Conservation (phyloP, 2,888 invertebrate genomes). For the Eudemis profundana region DNA sequence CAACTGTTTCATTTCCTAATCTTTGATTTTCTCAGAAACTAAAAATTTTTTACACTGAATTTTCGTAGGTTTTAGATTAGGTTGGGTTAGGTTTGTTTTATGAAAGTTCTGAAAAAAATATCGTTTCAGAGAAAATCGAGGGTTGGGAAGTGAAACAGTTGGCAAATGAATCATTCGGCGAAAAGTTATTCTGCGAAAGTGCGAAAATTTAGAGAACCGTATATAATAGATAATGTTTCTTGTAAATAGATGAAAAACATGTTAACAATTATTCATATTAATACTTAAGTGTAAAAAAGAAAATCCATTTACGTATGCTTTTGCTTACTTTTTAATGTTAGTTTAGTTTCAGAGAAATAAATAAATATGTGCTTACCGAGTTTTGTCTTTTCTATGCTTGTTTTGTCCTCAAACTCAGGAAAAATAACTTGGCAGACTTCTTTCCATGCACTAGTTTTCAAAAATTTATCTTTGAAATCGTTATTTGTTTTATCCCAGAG, state of each 20-base stretch:
- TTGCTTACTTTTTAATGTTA: neutral
- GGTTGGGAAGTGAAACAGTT: too few relatives aligned
- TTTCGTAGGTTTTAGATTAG: too few relatives aligned
- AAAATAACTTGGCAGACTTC: constrained; percentile 13
- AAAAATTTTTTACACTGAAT: too few relatives aligned
- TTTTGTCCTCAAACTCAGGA: constrained; percentile 4
- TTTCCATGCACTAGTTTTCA: constrained; percentile 11
- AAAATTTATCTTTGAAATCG: constrained; percentile 9
- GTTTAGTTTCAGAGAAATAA: constrained; percentile 7
- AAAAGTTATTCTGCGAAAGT: too few relatives aligned
- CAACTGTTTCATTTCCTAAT: too few relatives aligned
- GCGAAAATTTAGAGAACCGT: too few relatives aligned
- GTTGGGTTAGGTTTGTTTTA: too few relatives aligned
- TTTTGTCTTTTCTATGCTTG: constrained; percentile 3
- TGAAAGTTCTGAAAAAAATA: too few relatives aligned
- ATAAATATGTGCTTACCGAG: constrained; percentile 5
- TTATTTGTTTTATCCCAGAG: constrained; percentile 19
- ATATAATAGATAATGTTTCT: neutral
- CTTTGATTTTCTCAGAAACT: too few relatives aligned
- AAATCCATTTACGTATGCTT: neutral
- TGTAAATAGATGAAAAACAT: neutral
- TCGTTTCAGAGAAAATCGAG: too few relatives aligned
- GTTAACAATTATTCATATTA: neutral
- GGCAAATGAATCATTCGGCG: too few relatives aligned
- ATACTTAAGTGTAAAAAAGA: too few relatives aligned